Base-by-base conservation (phyloP, 1,140 invertebrate genomes). In the Atta texana region DNA sequence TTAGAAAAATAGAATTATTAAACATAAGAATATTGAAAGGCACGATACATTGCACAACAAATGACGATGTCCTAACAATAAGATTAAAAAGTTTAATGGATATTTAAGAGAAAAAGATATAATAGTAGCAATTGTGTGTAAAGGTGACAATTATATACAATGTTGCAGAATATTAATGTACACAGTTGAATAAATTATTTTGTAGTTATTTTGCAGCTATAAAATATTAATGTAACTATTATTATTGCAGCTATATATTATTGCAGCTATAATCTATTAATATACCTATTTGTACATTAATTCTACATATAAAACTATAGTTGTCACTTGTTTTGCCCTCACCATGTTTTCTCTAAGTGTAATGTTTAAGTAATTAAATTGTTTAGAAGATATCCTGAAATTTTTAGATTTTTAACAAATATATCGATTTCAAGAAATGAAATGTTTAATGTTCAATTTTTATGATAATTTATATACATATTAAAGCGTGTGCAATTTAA, bases 1-100 rank as follows among this genome's bases (percentile, higher is more conserved):
- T 68, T 16, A 34, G 31, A 14, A 51, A 59, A 69, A 69, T 34
- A 3, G 7, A 61, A 86, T 49, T 59, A 49, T 34, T 49, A 21
- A 59, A 49, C 8, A 2, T 16, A 28, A 6, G 31, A 69, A 8
- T 21, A 63, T 85, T 12, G 14, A 12, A 64, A 16, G 66, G 57
- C 53, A 24, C 18, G 3, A 44, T 86, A 71, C 6, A 81, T 89
- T 71, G 80, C 57, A 49, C 12, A 31, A 53, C 14, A 61, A 68
- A 31, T 55, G 80, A 34, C 6, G 31, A 5, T 31, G 55, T 34
- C 14, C 7, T 55, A 39, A 49, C 57, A 84, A 28, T n/a, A 39
- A 49, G 39, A 49, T 10, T 24, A 39, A 72, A 82, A 44, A 59
- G 31, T 71, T 71, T 72, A 82, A 82, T 31, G 12, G 21, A 57